Evolutionary conservation across 2,113 vertebrate genomes (phyloP).

Genomic region (Atractosteus spatula): DNA sequence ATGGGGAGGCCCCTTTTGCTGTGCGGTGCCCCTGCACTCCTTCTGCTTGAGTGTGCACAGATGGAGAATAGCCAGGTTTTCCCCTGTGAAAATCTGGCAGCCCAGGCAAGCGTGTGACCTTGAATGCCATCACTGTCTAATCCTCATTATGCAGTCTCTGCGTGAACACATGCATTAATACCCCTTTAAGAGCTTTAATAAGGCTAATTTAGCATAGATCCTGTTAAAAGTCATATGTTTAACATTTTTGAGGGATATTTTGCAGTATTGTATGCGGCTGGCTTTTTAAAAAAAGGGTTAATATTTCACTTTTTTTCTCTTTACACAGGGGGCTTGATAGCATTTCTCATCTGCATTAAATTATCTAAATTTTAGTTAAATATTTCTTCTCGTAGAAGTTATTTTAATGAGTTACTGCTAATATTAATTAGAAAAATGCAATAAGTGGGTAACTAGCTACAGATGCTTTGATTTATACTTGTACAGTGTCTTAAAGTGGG

Average conservation of each 20-base stretch:
- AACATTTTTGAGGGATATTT: not conserved
- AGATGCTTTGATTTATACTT: conserved; percentile 2
- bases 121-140: conserved; percentile 7
- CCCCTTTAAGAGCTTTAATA: conserved; percentile 7
- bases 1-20: too few species aligned
- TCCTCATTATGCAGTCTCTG: not conserved
- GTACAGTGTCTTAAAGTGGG: not conserved
- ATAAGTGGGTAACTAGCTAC: conserved; percentile 12
- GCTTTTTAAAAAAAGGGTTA: not conserved
- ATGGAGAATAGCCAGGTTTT: not conserved
- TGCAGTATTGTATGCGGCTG: not conserved
- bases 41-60: not conserved
- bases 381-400: conserved; percentile 3
- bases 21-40: not conserved
- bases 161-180: conserved; percentile 10
- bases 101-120: conserved; percentile 6
- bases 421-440: conserved; percentile 9
- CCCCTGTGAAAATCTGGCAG: not conserved
- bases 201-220: not conserved
- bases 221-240: not conserved
- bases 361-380: conserved; percentile 9
- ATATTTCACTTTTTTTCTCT: not conserved
- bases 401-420: conserved; percentile 18
- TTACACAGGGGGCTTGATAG: not conserved
- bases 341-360: conserved; percentile 15